Conservation (phyloP, 2,888 invertebrate genomes). For the Temnothorax ravouxi region DNA sequence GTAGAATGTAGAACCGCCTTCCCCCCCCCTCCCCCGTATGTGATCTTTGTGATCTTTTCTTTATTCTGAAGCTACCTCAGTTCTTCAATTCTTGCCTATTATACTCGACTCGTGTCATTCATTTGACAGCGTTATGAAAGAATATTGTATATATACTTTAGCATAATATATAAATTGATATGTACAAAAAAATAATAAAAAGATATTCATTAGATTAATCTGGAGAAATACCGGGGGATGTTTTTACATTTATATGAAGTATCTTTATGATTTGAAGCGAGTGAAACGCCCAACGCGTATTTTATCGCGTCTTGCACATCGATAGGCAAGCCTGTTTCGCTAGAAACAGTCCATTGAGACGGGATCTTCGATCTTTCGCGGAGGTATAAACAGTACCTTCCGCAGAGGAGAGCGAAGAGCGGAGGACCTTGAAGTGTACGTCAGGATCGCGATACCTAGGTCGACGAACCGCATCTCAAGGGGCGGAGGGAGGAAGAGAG, state of each 20-base stretch:
- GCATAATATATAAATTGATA: not conserved
- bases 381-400: slow-evolving; percentile 50
- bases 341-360: slow-evolving; percentile 12
- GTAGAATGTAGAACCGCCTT: slow-evolving; percentile 57
- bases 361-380: slow-evolving; percentile 38
- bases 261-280: not conserved
- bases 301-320: not conserved
- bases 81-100: not conserved
- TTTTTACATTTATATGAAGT: not conserved
- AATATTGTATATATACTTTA: not conserved
- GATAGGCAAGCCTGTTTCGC: not conserved
- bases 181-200: slow-evolving; percentile 4
- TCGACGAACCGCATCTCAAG: slow-evolving; percentile 69
- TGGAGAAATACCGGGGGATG: not conserved
- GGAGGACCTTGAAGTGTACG: slow-evolving; percentile 68
- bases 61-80: not conserved
- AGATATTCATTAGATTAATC: not conserved
- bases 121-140: not conserved
- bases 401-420: slow-evolving; percentile 68
- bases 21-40: not conserved
- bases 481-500: slow-evolving; percentile 59
- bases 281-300: not conserved
- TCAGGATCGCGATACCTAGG: slow-evolving; percentile 62
- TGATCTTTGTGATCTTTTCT: slow-evolving; percentile 15
- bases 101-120: not conserved